phyloP scores from a whole-genome alignment of 2,113 vertebrate species.

The Ptilonorhynchus violaceus region DNA sequence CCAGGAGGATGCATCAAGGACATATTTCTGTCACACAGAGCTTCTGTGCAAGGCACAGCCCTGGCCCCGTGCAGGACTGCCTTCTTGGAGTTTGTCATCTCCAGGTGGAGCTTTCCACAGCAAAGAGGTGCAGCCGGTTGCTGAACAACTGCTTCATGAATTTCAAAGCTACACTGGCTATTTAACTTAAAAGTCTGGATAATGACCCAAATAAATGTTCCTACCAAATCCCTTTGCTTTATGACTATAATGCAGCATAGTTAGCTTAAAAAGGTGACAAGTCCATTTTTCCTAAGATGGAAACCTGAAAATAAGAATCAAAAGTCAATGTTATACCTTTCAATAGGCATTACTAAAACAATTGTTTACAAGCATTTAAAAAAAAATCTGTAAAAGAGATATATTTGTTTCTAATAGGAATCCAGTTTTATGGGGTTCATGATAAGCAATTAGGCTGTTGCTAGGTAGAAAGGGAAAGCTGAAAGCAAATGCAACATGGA shows the following conservation, averaged over 20 bases:
- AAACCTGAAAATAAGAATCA: neutral
- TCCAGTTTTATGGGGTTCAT: neutral
- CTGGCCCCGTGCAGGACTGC: neutral
- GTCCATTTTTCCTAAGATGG: neutral
- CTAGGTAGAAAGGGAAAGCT: neutral
- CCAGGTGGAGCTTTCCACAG: neutral
- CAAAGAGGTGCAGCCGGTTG: neutral
- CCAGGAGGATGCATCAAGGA: neutral
- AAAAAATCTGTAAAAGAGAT: neutral
- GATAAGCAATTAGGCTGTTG: neutral
- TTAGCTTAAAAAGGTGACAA: neutral
- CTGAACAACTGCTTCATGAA: neutral
- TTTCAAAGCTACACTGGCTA: neutral
- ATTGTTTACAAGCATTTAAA: neutral
- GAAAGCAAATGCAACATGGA: neutral
- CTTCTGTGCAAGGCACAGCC: neutral
- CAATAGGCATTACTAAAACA: neutral
- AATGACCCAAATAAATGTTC: neutral
- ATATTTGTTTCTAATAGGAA: neutral
- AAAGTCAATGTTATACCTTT: neutral
- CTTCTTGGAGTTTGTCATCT: neutral
- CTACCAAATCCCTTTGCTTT: neutral
- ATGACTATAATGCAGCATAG: neutral
- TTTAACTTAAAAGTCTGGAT: neutral
- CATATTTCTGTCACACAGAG: rapidly evolving